Percentiles rank a stretch among this genome's conserved stretches.
Evolutionary conservation across 2,797 vertebrate species (phyloP).

Genomic region (Linurgus olivaceus): DNA sequence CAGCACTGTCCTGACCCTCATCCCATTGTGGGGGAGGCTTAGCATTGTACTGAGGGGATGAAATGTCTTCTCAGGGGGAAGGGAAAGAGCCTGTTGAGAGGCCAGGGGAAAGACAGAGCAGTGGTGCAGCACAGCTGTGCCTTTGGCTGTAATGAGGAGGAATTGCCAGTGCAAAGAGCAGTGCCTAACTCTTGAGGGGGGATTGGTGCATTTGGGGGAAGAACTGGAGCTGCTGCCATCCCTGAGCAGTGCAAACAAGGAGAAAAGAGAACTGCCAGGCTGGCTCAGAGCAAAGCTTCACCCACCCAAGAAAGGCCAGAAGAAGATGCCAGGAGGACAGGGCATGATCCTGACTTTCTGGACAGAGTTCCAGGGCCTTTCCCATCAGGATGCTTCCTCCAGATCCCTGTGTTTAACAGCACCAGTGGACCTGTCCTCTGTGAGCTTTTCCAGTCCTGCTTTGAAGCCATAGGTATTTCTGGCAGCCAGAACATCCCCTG

Average conservation of each 20-base stretch:
- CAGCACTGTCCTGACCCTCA: neutral
- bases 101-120: neutral
- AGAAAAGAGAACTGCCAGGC: neutral
- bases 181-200: neutral
- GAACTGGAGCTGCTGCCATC: neutral
- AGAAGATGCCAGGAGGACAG: neutral
- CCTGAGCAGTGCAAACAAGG: neutral
- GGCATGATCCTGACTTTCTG: neutral
- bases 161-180: neutral
- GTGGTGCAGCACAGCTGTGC: neutral
- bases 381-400: neutral
- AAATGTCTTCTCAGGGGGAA: neutral
- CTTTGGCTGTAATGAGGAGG: neutral
- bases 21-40: neutral
- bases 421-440: neutral
- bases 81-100: neutral
- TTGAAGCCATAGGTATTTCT: conserved; percentile 30
- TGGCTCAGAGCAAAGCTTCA: neutral
- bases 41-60: neutral
- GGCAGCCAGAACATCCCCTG: conserved; percentile 36
- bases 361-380: neutral
- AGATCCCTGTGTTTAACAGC: neutral
- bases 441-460: conserved; percentile 16
- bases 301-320: neutral
- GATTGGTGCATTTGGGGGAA: neutral